These are phyloP conservation scores for Mesorhabditis belari DNA, from an alignment of 2,888 invertebrate species.

Conservation along the genomic window DNA sequence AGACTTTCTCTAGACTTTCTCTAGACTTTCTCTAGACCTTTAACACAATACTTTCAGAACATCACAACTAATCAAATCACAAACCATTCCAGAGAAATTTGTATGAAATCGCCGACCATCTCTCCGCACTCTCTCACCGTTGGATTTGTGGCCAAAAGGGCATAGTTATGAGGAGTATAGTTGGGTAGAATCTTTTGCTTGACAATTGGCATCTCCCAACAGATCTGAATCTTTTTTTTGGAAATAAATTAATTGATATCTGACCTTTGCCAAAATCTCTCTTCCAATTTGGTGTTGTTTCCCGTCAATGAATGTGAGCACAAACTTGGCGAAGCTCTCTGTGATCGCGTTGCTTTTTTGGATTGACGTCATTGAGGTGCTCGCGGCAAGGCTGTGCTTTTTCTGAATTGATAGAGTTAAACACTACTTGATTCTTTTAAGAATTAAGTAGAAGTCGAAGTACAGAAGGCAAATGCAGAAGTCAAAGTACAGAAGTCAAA, in stretches of 20 bases:
- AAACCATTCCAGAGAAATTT: slow-evolving; percentile 25
- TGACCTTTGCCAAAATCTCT: slow-evolving; percentile 2
- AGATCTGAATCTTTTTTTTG: slow-evolving; percentile 25
- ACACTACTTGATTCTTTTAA: not conserved
- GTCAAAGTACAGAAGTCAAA: no score
- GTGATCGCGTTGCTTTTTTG: not conserved
- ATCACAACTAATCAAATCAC: slow-evolving; percentile 7
- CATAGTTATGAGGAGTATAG: slow-evolving; percentile 10
- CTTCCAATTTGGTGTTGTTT: not conserved
- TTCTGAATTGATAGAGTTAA: not conserved
- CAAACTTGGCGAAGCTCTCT: slow-evolving; percentile 1
- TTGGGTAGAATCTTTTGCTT: slow-evolving; percentile 9
- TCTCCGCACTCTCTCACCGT: slow-evolving; percentile 11
- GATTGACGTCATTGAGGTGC: not conserved
- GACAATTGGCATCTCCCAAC: slow-evolving; percentile 21
- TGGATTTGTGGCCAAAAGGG: not conserved
- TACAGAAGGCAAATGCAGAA: no score
- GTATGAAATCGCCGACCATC: slow-evolving; percentile 21
- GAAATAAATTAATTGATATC: not conserved
- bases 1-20: no score
- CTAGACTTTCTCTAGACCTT: slow-evolving; percentile 16
- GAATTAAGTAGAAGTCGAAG: no score
- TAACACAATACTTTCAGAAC: slow-evolving; percentile 6
- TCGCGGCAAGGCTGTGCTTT: not conserved
- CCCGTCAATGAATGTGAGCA: not conserved